phyloP scores from a whole-genome alignment of 2,888 invertebrate genomes.

The Omphaloscelis lunosa region DNA sequence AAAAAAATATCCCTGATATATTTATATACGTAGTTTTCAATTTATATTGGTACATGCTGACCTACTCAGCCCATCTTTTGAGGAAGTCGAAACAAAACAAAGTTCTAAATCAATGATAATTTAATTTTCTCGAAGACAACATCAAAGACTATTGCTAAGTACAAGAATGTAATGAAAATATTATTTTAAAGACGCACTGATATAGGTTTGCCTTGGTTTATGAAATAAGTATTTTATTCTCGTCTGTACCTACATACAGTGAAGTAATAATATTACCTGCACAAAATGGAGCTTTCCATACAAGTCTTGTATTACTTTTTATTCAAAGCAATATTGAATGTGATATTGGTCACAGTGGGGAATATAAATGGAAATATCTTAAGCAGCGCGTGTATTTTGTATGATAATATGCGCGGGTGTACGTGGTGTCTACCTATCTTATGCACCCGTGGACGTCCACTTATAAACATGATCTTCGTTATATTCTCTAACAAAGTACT shows the following conservation, averaged over 20 bases:
- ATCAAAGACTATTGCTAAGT: constrained; percentile 40
- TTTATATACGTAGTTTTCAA: constrained; percentile 7
- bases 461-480: neutral
- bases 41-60: constrained; percentile 29
- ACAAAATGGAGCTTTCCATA: constrained; percentile 31
- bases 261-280: constrained; percentile 41
- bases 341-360: constrained; percentile 38
- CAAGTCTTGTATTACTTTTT: constrained; percentile 36
- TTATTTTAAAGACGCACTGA: constrained; percentile 22
- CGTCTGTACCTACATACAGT: constrained; percentile 1
- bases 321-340: constrained; percentile 49
- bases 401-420: constrained; percentile 24
- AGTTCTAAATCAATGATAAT: constrained; percentile 31
- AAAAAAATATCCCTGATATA: neutral
- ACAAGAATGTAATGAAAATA: constrained; percentile 27
- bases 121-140: constrained; percentile 26
- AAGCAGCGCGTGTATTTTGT: constrained; percentile 31
- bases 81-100: constrained; percentile 30
- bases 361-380: constrained; percentile 40
- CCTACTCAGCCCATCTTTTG: constrained; percentile 23
- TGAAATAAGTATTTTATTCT: constrained; percentile 31
- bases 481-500: neutral
- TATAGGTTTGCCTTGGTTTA: neutral
- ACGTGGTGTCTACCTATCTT: neutral
- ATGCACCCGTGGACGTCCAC: neutral